Evolutionary conservation across 2,113 vertebrate species (phyloP).

Genomic region (Nothoprocta perdicaria): DNA sequence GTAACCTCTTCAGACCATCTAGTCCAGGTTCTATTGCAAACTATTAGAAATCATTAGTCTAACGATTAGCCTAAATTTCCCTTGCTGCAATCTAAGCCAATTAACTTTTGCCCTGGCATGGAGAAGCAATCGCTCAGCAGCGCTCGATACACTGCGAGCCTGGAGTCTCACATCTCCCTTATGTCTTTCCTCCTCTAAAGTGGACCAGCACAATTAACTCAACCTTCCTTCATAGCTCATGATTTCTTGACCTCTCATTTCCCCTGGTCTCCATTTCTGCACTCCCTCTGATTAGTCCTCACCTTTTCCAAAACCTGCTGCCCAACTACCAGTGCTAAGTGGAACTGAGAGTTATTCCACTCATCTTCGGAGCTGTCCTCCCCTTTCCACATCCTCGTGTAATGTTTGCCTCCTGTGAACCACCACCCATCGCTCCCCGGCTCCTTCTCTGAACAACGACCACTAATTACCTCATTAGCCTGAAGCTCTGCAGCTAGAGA

Average conservation of each 20-base stretch:
- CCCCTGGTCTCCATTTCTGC: background rate
- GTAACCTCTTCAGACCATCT: background rate
- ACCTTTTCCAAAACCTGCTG: background rate
- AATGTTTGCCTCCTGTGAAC: accelerated
- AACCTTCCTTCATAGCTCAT: background rate
- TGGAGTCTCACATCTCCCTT: background rate
- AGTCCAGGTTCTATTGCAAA: background rate
- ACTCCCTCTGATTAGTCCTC: background rate
- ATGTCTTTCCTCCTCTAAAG: background rate
- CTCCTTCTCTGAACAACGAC: background rate
- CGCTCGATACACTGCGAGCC: background rate
- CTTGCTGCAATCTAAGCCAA: background rate
- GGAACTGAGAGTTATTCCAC: background rate
- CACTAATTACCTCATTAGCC: background rate
- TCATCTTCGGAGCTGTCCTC: background rate
- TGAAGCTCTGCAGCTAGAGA: background rate
- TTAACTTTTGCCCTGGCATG: background rate
- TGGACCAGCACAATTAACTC: background rate
- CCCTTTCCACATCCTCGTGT: background rate
- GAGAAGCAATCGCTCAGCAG: background rate
- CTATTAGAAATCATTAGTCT: background rate
- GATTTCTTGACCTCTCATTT: background rate
- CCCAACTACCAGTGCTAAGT: background rate
- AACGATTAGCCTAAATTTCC: background rate
- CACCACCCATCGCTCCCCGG: background rate